Percentiles rank a stretch among this genome's conserved stretches.
Evolutionary conservation across 2,888 invertebrate genomes (phyloP).

Genomic region (Tetrapedia diversipes): DNA sequence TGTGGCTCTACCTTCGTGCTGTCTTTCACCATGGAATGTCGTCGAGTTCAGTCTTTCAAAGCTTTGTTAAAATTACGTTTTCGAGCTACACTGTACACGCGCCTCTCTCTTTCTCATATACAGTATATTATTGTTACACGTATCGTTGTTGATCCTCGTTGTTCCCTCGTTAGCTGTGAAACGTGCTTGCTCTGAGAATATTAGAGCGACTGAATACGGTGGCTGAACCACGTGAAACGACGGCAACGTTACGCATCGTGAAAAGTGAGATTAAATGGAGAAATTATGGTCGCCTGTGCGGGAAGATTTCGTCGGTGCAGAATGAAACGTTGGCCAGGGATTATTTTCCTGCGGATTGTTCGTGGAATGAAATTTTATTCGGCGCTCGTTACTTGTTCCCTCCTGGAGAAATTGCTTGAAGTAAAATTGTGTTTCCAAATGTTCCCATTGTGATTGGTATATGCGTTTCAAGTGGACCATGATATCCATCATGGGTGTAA

Average conservation of each 20-base stretch:
- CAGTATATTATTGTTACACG: background rate
- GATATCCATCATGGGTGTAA: too few relatives aligned
- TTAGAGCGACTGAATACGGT: background rate
- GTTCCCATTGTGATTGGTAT: background rate
- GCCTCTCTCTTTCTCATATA: too few relatives aligned
- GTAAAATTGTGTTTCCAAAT: background rate
- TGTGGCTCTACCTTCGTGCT: constrained; percentile 14
- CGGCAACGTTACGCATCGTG: background rate
- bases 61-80: constrained; percentile 32
- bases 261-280: background rate
- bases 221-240: background rate
- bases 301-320: background rate
- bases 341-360: background rate
- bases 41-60: background rate
- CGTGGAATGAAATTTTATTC: background rate
- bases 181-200: background rate
- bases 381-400: background rate
- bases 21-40: constrained; percentile 21
- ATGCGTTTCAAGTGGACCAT: background rate
- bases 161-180: background rate
- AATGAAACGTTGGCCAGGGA: background rate
- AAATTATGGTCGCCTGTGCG: background rate
- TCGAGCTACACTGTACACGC: background rate
- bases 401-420: background rate
- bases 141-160: background rate